Evolutionary conservation across 2,797 vertebrate genomes (phyloP), one percentile per base, ranked within the genome.

Genomic region (Cuniculus paca): DNA sequence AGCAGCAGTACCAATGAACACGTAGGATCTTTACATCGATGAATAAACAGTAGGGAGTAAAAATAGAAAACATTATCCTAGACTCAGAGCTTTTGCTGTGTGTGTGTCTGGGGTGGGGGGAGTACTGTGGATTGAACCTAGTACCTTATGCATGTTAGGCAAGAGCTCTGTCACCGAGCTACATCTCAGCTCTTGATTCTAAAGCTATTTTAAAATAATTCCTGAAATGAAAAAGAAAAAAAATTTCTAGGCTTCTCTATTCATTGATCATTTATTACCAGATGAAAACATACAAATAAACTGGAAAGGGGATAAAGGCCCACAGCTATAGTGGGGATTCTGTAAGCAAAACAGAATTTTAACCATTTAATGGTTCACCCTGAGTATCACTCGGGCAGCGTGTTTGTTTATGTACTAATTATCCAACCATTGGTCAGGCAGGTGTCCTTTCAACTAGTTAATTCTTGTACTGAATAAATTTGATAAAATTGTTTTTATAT

Each of bases 1-100:
- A 97, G 88, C 93, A 91, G 52, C 54, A 74, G 10, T 94, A 97
- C 82, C n/a, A 84, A 90, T 95, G 97, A 94, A 39, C 16, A 0
- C 60, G 82, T 89, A 60, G 28, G 52, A 96, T 50, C 31, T 39
- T 97, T 95, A 77, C 58, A 81, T 96, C 65, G 91, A 19, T 50
- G 56, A 96, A 79, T 2, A 88, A 68, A 78, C 82, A 42, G 58
- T 56, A 68, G 24, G 78, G 54, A 88, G 17, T 42, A 75, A 80
- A 91, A 92, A 80, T 77, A 36, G 22, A 94, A 92, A 61, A 7
- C 34, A 48, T 42, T n/a, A 61, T 82, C 14, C 26, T 61, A 60
- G 48, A 20, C 8, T 54, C 9, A 11, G 28, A 31, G 50, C 28
- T 22, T 63, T 65, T 65, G 19, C 11, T 48, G 4, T 84, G 31